Conservation (phyloP, 1,140 invertebrate species). For the Danaus melanippus region DNA sequence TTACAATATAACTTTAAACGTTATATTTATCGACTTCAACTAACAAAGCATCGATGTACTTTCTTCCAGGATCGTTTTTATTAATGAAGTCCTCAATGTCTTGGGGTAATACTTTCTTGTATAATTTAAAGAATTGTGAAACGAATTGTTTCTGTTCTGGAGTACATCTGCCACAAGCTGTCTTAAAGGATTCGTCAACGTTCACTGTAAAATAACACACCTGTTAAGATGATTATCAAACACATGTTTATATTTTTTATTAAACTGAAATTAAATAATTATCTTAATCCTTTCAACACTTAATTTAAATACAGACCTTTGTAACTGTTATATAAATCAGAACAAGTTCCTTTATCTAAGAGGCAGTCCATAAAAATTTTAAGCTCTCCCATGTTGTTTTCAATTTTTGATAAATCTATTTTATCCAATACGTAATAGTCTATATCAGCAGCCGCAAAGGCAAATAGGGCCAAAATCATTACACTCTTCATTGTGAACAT, state of each 20-base stretch:
- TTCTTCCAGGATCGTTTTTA: constrained; percentile 15
- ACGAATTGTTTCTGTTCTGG: constrained; percentile 6
- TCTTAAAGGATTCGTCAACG: constrained; percentile 1
- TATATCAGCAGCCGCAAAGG: too few species aligned
- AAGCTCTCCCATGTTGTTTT: too few species aligned
- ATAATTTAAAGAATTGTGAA: constrained; percentile 7
- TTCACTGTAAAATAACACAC: too few species aligned
- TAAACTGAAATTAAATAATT: neutral
- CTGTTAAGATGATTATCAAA: too few species aligned
- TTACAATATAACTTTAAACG: too few species aligned
- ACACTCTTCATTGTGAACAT: too few species aligned
- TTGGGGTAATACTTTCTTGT: constrained; percentile 3
- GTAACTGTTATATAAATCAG: constrained; percentile 3
- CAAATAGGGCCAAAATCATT: too few species aligned
- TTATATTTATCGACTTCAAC: constrained; percentile 9
- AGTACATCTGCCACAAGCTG: constrained; percentile 8
- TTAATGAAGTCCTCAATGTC: constrained; percentile 13
- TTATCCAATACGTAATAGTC: too few species aligned
- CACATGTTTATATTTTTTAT: too few species aligned
- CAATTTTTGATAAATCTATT: too few species aligned
- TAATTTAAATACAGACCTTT: constrained; percentile 6
- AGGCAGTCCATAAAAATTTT: constrained; percentile 6
- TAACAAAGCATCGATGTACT: constrained; percentile 17
- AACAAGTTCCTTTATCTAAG: constrained; percentile 6
- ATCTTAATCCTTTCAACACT: neutral